Evolutionary conservation across 2,888 invertebrate genomes (phyloP), one percentile per base, ranked within the genome.

Genomic region (Pseudanteris insignis): DNA sequence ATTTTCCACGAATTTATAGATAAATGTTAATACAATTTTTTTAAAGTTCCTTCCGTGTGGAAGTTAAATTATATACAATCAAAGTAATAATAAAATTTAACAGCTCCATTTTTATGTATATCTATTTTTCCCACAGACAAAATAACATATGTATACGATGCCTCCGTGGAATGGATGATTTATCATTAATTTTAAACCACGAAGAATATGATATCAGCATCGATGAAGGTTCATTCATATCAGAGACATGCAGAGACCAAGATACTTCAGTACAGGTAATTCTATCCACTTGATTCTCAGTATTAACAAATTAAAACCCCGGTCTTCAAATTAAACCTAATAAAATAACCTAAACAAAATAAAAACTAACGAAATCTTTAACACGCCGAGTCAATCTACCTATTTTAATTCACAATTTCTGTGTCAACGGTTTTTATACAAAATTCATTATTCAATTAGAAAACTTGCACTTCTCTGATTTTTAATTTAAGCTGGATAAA

Each of bases 141-240:
- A 92, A 91, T 7, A 90, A 91, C 74, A 84, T 92, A 72, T 92
- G 92, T 80, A 87, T 89, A 70, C 86, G 90, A 71, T 92, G 92
- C 77, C 83, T 92, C 43, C 84, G 91, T 58, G 87, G 86, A 34
- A 85, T 88, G 46, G 86, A 87, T 65, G 86, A 87, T 67, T 84
- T 86, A 76, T 86, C 87, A 2, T 86, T 88, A 12, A 86, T 89
- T 74, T 82, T 88, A 43, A 88, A 87, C 54, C 88, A 87, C 15
- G 91, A 91, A 67, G 90, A 89, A 67, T 89, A 90, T 67, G 88
- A 88, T 70, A 83, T 86, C 63, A 87, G 87, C 67, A 86, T 87
- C 13, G 53, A 59, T 69, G 84, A 89, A 66, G 74, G 72, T 30
- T 81, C 79, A 6, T 67, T 76, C 47, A 67, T 73, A 18, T 72